Evolutionary conservation across 2,888 invertebrate genomes (phyloP).

Genomic region (Hydrotaea cyrtoneurina): DNA sequence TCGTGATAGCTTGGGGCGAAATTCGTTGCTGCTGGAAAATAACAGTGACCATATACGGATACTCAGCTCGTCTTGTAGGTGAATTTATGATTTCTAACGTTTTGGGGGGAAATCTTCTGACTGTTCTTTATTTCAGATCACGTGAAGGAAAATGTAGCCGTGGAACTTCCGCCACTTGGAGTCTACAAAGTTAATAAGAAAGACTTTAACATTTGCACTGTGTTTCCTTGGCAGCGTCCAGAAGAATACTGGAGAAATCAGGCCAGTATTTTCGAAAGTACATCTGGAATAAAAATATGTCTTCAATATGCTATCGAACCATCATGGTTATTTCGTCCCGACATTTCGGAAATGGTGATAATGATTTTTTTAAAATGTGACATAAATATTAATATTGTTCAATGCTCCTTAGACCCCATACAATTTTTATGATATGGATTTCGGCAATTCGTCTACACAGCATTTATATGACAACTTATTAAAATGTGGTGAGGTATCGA

Average conservation of each 20-base stretch:
- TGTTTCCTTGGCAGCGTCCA: conserved; percentile 72
- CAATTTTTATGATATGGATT: conserved; percentile 69
- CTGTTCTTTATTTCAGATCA: background rate
- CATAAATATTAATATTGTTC: background rate
- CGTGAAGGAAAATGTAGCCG: conserved; percentile 44
- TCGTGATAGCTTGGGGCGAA: conserved; percentile 92
- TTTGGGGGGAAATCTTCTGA: background rate
- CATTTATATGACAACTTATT: conserved; percentile 80
- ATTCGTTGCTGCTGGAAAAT: conserved; percentile 87
- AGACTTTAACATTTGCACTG: conserved; percentile 77
- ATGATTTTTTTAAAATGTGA: conserved; percentile 1
- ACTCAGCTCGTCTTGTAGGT: conserved; percentile 72
- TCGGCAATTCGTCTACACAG: conserved; percentile 4
- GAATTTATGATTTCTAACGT: background rate
- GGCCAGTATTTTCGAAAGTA: conserved; percentile 50
- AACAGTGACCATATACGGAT: conserved; percentile 67
- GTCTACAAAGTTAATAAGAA: conserved; percentile 81
- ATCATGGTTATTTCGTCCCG: conserved; percentile 60
- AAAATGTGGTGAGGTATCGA: conserved; percentile 71
- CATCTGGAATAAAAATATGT: conserved; percentile 52
- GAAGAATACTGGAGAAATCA: conserved; percentile 38
- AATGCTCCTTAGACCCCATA: conserved; percentile 69
- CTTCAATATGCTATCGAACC: conserved; percentile 63
- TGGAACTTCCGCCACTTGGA: conserved; percentile 85
- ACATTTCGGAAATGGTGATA: conserved; percentile 34